Percentiles rank a stretch among this genome's conserved stretches.
Evolutionary conservation across 2,888 invertebrate genomes (phyloP).

Genomic region (Ptilodon capucinus): DNA sequence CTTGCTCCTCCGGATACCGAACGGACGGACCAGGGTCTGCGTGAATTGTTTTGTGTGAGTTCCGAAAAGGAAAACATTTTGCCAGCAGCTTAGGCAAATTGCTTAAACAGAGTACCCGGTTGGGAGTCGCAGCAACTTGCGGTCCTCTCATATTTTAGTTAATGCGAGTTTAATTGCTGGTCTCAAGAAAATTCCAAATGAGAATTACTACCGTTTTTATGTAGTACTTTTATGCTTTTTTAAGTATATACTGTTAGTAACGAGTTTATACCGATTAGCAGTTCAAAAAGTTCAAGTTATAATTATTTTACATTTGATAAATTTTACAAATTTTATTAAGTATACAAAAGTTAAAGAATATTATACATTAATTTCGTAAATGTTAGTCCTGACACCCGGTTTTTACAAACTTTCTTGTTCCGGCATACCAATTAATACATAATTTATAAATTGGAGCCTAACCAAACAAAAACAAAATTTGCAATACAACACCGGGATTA

Average conservation of each 20-base stretch:
- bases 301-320: too few relatives aligned
- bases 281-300: too few relatives aligned
- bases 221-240: too few relatives aligned
- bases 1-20: conserved; percentile 66
- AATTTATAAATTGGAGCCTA: conserved; percentile 19
- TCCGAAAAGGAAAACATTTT: conserved; percentile 77
- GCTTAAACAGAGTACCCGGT: conserved; percentile 50
- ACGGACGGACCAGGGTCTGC: conserved; percentile 68
- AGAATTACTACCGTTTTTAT: conserved; percentile 2
- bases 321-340: too few relatives aligned
- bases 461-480: conserved; percentile 41
- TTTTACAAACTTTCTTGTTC: neutral
- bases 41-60: conserved; percentile 78
- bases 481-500: conserved; percentile 64
- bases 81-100: conserved; percentile 74
- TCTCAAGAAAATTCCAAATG: conserved; percentile 22
- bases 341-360: too few relatives aligned
- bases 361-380: neutral
- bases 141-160: conserved; percentile 62
- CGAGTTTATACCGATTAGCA: too few relatives aligned
- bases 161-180: conserved; percentile 64
- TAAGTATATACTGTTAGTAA: too few relatives aligned
- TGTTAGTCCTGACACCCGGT: neutral
- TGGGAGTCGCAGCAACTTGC: conserved; percentile 36
- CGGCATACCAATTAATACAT: conserved; percentile 9